Conservation (phyloP, 1,140 invertebrate species). For the Sycobia sp. region DNA sequence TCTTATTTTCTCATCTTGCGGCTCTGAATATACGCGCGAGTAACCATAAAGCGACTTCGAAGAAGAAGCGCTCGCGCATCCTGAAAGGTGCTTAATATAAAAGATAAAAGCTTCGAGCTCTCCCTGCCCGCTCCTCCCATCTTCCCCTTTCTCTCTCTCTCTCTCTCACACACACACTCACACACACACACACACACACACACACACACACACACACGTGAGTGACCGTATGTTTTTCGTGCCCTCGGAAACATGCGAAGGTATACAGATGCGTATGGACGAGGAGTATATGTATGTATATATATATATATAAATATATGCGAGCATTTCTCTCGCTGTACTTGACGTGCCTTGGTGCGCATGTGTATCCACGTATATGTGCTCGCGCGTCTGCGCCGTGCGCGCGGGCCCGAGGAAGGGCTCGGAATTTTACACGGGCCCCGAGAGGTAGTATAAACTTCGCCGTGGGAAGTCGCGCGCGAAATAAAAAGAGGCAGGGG, state of each 20-base stretch:
- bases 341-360: too few relatives aligned
- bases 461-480: constrained; percentile 22
- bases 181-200: too few relatives aligned
- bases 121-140: too few relatives aligned
- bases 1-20: background rate
- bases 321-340: too few relatives aligned
- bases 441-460: constrained; percentile 21
- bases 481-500: background rate
- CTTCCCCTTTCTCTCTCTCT: constrained; percentile 13
- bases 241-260: background rate
- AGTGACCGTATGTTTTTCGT: constrained; percentile 14
- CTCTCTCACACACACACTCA: too few relatives aligned
- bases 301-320: too few relatives aligned
- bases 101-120: constrained; percentile 28
- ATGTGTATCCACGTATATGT: too few relatives aligned
- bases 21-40: too few relatives aligned
- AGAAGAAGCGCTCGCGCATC: constrained; percentile 20
- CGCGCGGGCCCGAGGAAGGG: too few relatives aligned
- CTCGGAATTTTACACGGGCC: constrained; percentile 23
- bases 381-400: too few relatives aligned
- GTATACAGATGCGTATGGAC: too few relatives aligned
- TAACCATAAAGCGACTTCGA: constrained; percentile 22
- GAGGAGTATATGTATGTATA: background rate
- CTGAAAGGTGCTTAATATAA: constrained; percentile 32
- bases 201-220: too few relatives aligned